Percentiles rank a stretch among this genome's conserved stretches.
Evolutionary conservation across 2,888 invertebrate species (phyloP).

Genomic region (Coelinius sp.): DNA sequence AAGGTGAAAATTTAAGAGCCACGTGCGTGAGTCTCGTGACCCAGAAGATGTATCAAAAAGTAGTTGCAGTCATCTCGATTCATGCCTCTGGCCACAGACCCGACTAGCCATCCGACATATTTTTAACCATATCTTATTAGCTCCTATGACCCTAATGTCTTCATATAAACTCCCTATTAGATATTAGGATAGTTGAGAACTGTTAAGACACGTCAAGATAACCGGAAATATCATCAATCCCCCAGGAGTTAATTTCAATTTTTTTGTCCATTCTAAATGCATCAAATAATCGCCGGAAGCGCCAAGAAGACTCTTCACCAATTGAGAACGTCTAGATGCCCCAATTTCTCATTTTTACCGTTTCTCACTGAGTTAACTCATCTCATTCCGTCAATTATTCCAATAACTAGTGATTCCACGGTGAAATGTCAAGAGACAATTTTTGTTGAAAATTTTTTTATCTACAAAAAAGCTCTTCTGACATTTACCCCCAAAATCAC

Average conservation of each 20-base stretch:
- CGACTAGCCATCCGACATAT: neutral
- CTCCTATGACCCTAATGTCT: constrained; percentile 29
- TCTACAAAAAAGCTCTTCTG: too few species aligned
- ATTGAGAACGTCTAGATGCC: neutral
- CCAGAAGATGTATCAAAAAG: constrained; percentile 18
- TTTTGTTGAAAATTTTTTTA: too few species aligned
- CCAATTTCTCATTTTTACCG: constrained; percentile 15
- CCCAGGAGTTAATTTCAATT: neutral
- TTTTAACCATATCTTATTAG: constrained; percentile 22
- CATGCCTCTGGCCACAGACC: neutral
- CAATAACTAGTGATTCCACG: too few species aligned
- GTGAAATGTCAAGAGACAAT: too few species aligned
- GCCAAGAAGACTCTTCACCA: neutral
- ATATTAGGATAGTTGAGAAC: neutral
- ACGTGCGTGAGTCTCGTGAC: constrained; percentile 18
- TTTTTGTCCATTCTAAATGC: neutral
- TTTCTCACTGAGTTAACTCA: neutral
- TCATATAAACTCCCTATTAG: neutral
- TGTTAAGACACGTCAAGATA: neutral
- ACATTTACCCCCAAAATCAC: neutral
- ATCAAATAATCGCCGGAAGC: neutral
- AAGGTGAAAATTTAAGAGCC: constrained; percentile 1
- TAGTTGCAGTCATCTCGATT: neutral
- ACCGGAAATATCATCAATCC: neutral
- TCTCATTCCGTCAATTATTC: neutral